phyloP scores from a whole-genome alignment of 2,888 invertebrate species.

The Sphaerophoria rueppellii region DNA sequence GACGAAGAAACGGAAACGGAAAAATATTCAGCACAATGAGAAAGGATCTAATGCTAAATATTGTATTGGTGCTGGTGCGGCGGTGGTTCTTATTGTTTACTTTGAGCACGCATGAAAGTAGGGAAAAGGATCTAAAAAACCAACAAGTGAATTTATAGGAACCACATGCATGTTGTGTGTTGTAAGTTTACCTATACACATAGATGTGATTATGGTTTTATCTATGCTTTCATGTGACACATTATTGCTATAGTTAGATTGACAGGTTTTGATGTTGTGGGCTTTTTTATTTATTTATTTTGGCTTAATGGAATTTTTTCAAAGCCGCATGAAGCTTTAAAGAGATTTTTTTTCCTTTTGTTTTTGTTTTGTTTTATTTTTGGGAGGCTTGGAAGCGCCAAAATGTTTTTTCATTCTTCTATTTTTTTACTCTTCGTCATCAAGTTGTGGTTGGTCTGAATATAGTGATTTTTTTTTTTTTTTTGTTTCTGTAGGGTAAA shows the following conservation, averaged over 20 bases:
- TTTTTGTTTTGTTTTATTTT: too few relatives aligned
- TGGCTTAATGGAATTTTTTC: constrained; percentile 12
- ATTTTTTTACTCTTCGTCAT: constrained; percentile 25
- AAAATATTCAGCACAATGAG: constrained; percentile 19
- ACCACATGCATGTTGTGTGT: constrained; percentile 32
- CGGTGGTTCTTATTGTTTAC: constrained; percentile 61
- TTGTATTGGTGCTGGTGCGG: constrained; percentile 4
- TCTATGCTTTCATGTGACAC: constrained; percentile 42
- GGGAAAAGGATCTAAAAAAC: constrained; percentile 49
- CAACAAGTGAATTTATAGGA: constrained; percentile 64
- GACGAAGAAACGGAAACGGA: background rate
- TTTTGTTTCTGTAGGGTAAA: too few relatives aligned
- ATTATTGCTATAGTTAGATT: constrained; percentile 53
- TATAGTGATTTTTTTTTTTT: too few relatives aligned
- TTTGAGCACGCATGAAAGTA: constrained; percentile 56
- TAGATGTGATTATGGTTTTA: background rate
- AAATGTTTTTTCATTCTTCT: background rate
- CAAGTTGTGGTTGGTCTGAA: background rate
- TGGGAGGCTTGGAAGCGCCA: background rate
- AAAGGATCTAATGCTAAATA: constrained; percentile 42
- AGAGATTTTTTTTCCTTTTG: background rate
- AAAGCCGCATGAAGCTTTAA: constrained; percentile 30
- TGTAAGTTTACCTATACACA: background rate
- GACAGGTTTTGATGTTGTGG: constrained; percentile 17
- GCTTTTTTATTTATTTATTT: background rate